Evolutionary conservation across 1,140 invertebrate species (phyloP).

Genomic region (Plectus sambesii): DNA sequence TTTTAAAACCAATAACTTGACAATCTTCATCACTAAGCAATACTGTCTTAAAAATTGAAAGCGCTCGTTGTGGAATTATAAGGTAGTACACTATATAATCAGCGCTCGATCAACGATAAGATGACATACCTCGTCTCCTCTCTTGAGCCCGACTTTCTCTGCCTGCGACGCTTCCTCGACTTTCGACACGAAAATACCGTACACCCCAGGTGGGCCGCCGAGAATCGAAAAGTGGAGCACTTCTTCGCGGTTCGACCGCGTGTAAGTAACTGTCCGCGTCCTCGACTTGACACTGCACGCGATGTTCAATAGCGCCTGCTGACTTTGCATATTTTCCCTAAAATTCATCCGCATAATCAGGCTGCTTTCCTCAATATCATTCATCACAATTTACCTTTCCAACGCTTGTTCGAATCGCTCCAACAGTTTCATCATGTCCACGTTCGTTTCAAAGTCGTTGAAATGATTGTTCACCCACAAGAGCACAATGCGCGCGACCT

Average conservation of each 20-base stretch:
- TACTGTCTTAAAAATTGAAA: no score
- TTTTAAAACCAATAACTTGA: no score
- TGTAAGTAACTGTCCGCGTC: slow-evolving; percentile 74
- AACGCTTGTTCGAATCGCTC: slow-evolving; percentile 69
- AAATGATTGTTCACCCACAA: slow-evolving; percentile 99
- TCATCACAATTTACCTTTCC: no score
- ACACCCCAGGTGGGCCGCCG: slow-evolving; percentile 49
- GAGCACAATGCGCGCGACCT: slow-evolving; percentile 83
- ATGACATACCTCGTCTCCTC: slow-evolving; percentile 71
- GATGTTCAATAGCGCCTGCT: slow-evolving; percentile 71
- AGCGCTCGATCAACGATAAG: background rate
- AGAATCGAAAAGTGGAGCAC: slow-evolving; percentile 80
- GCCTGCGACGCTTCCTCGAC: slow-evolving; percentile 82
- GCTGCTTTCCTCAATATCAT: slow-evolving; percentile 5
- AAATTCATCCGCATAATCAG: slow-evolving; percentile 16
- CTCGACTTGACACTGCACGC: slow-evolving; percentile 90
- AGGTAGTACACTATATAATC: slow-evolving; percentile 2
- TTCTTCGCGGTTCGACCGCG: slow-evolving; percentile 77
- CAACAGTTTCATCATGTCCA: slow-evolving; percentile 88
- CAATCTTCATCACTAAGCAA: no score
- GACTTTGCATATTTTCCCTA: slow-evolving; percentile 67
- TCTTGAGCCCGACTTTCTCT: slow-evolving; percentile 85
- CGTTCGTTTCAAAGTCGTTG: slow-evolving; percentile 93
- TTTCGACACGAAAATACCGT: slow-evolving; percentile 87
- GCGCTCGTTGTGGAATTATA: no score